Evolutionary conservation across 1,140 invertebrate genomes (phyloP).

Genomic region (Monochamus saltuarius): DNA sequence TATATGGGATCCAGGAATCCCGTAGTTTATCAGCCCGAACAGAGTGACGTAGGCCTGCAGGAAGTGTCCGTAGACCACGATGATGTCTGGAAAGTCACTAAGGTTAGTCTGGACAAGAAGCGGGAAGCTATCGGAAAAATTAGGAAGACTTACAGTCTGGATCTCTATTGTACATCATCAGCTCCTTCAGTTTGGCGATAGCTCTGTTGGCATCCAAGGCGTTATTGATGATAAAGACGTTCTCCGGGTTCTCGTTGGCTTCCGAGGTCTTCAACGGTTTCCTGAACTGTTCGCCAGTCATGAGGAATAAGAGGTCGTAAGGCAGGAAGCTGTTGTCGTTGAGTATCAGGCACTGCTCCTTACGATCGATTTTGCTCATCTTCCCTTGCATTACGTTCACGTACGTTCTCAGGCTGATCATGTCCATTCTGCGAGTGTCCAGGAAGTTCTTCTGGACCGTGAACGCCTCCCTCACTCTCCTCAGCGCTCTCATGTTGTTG

Average conservation of each 20-base stretch:
- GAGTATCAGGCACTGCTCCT: slow-evolving; percentile 58
- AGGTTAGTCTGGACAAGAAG: background rate
- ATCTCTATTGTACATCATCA: slow-evolving; percentile 35
- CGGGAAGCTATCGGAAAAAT: background rate
- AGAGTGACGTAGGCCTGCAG: slow-evolving; percentile 63
- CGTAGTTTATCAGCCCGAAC: slow-evolving; percentile 58
- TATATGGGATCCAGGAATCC: slow-evolving; percentile 55
- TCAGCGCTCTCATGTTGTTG: slow-evolving; percentile 49
- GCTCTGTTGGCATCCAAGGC: slow-evolving; percentile 54
- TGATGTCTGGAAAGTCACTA: slow-evolving; percentile 41
- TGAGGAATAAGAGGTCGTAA: slow-evolving; percentile 64
- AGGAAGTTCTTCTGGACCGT: slow-evolving; percentile 55
- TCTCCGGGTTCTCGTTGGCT: slow-evolving; percentile 54
- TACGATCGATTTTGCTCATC: slow-evolving; percentile 50
- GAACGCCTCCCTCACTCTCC: slow-evolving; percentile 51
- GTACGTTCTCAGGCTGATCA: slow-evolving; percentile 55
- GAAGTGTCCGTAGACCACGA: slow-evolving; percentile 64
- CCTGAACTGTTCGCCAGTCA: slow-evolving; percentile 62
- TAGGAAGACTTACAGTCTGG: slow-evolving; percentile 21
- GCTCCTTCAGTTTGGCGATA: slow-evolving; percentile 50
- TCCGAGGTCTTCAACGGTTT: slow-evolving; percentile 53
- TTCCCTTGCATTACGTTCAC: slow-evolving; percentile 53
- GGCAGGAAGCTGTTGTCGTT: slow-evolving; percentile 55
- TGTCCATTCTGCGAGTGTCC: slow-evolving; percentile 55
- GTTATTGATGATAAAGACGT: slow-evolving; percentile 62